A percentile compares a stretch with the other conserved stretches of the same genome.
Conservation (phyloP, 1,140 invertebrate genomes). For the Drosophila pruinosa region DNA sequence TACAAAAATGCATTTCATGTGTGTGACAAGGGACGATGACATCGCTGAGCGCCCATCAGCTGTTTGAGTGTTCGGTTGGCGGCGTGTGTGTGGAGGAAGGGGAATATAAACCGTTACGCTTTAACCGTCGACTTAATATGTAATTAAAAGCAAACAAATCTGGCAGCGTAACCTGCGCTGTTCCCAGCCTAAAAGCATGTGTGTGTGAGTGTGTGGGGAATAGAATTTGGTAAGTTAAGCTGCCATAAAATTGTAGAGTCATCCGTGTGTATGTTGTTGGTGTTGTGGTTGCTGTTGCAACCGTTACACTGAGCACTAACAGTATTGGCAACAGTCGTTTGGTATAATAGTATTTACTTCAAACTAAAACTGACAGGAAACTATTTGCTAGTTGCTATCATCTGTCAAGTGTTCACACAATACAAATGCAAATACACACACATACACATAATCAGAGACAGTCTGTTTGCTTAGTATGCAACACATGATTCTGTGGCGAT, state of each 20-base stretch:
- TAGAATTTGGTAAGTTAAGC: conserved; percentile 45
- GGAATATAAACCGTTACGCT: conserved; percentile 60
- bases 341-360: conserved; percentile 8
- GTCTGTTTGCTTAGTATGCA: conserved; percentile 41
- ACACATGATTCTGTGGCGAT: conserved; percentile 31
- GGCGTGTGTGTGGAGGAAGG: neutral
- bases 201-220: conserved; percentile 11
- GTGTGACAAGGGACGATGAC: conserved; percentile 4
- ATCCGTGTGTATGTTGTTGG: conserved; percentile 31
- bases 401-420: neutral
- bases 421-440: conserved; percentile 9
- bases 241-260: conserved; percentile 56
- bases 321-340: conserved; percentile 47
- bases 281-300: conserved; percentile 10
- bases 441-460: neutral
- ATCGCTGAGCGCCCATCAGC: neutral
- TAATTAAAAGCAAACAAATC: conserved; percentile 75
- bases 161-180: neutral
- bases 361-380: neutral
- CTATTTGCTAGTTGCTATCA: neutral
- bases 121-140: conserved; percentile 55
- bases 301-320: conserved; percentile 59
- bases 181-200: conserved; percentile 18
- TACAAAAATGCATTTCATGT: conserved; percentile 4
- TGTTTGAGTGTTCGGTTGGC: neutral